Evolutionary conservation across 2,888 invertebrate genomes (phyloP), one percentile per base, ranked within the genome.

Genomic region (Microctonus aethiopoides): DNA sequence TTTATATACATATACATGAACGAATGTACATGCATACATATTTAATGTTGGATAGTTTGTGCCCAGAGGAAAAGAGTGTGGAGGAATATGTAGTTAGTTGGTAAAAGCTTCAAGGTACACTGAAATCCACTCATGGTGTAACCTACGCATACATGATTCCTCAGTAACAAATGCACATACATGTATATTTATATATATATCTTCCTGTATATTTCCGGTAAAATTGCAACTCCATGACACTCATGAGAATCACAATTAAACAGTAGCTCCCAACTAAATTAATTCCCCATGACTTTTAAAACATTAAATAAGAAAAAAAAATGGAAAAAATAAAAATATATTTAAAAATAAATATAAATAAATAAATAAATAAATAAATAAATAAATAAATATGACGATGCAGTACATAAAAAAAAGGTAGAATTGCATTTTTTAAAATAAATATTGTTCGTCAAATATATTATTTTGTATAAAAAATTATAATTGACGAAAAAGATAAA

Each of bases 51-150:
- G 16, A 16, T 46, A 20, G 46, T 7, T 46, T 16, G 16, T 16
- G 46, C 7, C 7, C 3, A 9, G 1, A 4, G 20, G 16, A 20
- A 46, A 46, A 46, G 3, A 46, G 46, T 46, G 46, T 46, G n/a
- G 46, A 16, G 0, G 9, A n/a, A n/a, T n/a, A 7, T 46, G 13
- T 29, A 22, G 34, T 60, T 34, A 34, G 59, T 26, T 68, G 26
- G 52, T 54, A 36, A 70, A 67, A 64, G 68, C 52, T 72, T 52
- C 59, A 69, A 67, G 61, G 68, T 77, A 79, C 78, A 78, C 51
- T 73, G 67, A 77, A 78, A 76, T 70, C 71, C 77, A 79, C 79
- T 79, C 72, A 74, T 60, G 32, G 29, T 11, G 24, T 51, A 32
- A 67, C 36, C 20, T 51, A 22, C 32, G 46, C 34, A 51, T 13